phyloP scores from a whole-genome alignment of 2,797 vertebrate species.

The Oceanodroma leucorhoa region DNA sequence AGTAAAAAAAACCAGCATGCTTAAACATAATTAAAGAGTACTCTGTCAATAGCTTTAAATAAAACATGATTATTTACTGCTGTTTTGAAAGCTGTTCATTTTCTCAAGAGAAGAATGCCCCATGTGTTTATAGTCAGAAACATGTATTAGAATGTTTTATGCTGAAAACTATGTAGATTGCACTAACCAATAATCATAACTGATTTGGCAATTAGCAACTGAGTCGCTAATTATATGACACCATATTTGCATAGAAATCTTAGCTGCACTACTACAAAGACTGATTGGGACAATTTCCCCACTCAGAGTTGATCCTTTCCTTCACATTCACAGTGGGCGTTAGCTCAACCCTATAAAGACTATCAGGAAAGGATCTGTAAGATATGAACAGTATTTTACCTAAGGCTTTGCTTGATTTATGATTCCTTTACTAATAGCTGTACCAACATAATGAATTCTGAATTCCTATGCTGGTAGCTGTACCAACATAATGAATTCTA shows the following conservation, averaged over 20 bases:
- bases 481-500: background rate
- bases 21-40: background rate
- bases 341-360: background rate
- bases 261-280: background rate
- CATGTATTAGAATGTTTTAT: background rate
- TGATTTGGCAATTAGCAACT: constrained; percentile 45
- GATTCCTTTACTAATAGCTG: background rate
- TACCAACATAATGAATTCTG: background rate
- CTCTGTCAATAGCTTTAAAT: background rate
- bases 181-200: constrained; percentile 39
- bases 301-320: background rate
- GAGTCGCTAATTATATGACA: constrained; percentile 20
- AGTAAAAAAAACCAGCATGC: background rate
- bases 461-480: background rate
- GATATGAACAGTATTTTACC: background rate
- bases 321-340: background rate
- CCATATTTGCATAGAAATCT: background rate
- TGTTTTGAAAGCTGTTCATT: constrained; percentile 21
- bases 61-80: background rate
- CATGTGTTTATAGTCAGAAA: background rate
- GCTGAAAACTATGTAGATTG: background rate
- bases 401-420: background rate
- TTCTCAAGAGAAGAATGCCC: background rate
- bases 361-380: background rate
- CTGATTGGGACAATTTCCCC: background rate